Percentiles rank a stretch among this genome's conserved stretches.
phyloP scores from a whole-genome alignment of 2,797 vertebrate species.

The Vipera latastei region DNA sequence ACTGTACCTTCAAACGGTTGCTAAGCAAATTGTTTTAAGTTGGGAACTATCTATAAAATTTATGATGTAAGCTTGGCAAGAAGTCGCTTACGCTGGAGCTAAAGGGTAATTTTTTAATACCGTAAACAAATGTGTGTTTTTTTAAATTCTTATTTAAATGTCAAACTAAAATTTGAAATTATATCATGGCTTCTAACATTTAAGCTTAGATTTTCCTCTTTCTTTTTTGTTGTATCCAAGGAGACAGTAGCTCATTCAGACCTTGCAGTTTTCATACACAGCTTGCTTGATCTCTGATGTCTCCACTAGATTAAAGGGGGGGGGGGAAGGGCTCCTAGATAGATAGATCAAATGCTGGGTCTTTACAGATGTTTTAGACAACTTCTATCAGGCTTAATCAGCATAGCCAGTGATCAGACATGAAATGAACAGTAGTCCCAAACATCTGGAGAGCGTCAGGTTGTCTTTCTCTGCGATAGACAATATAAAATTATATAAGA shows the following conservation, averaged over 20 bases:
- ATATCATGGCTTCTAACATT: not conserved
- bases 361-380: not conserved
- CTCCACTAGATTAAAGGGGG: not conserved
- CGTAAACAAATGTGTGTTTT: constrained; percentile 7
- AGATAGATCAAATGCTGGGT: no score
- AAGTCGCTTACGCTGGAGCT: not conserved
- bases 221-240: not conserved
- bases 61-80: constrained; percentile 30
- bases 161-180: constrained; percentile 11
- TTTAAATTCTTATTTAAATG: not conserved
- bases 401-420: not conserved
- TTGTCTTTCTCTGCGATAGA: not conserved
- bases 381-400: not conserved
- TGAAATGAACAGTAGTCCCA: not conserved
- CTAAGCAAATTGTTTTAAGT: no score
- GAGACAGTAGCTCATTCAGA: not conserved
- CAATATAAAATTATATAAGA: not conserved
- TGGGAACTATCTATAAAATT: constrained; percentile 7
- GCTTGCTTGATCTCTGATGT: not conserved
- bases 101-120: constrained; percentile 1
- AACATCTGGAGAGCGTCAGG: not conserved
- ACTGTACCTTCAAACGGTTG: no score
- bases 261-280: not conserved
- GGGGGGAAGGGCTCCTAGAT: not conserved
- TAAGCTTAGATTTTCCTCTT: not conserved